Percentiles rank a stretch among this genome's conserved stretches.
These are phyloP conservation scores for Acridotheres tristis DNA, from an alignment of 2,797 vertebrate genomes.

Conservation along the genomic window DNA sequence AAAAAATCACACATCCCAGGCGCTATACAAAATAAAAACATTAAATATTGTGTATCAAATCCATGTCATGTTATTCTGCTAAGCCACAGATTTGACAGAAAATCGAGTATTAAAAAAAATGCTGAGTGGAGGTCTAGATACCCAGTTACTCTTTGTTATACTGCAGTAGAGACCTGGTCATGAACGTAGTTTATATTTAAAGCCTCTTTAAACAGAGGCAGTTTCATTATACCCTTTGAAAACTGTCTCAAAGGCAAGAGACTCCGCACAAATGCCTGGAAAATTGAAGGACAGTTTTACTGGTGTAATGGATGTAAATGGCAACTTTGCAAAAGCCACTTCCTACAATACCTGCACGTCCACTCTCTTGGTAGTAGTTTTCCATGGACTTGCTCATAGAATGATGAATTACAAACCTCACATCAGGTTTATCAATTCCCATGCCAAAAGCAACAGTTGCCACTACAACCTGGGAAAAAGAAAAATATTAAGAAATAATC, in stretches of 20 bases:
- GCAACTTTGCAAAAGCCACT: neutral
- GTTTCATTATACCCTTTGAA: neutral
- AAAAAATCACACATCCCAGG: neutral
- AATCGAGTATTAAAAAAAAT: neutral
- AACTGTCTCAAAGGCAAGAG: neutral
- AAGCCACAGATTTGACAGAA: neutral
- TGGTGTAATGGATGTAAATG: neutral
- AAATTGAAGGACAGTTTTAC: neutral
- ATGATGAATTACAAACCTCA: conserved; percentile 95
- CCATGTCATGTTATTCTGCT: neutral
- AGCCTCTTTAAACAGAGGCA: neutral
- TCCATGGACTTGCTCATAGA: conserved; percentile 98
- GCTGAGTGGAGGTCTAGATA: neutral
- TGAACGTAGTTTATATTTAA: neutral
- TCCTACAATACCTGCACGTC: conserved; percentile 87
- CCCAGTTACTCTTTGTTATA: neutral
- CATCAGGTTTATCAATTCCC: conserved; percentile 96
- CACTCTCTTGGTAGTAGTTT: conserved; percentile 99
- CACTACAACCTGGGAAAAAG: conserved; percentile 85
- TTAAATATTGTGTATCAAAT: neutral
- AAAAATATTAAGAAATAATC: neutral
- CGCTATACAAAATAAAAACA: neutral
- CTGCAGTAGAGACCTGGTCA: neutral
- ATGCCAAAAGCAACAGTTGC: conserved; percentile 98
- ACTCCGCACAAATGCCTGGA: neutral